phyloP scores from a whole-genome alignment of 2,797 vertebrate species.

The Psittacula derbiana region DNA sequence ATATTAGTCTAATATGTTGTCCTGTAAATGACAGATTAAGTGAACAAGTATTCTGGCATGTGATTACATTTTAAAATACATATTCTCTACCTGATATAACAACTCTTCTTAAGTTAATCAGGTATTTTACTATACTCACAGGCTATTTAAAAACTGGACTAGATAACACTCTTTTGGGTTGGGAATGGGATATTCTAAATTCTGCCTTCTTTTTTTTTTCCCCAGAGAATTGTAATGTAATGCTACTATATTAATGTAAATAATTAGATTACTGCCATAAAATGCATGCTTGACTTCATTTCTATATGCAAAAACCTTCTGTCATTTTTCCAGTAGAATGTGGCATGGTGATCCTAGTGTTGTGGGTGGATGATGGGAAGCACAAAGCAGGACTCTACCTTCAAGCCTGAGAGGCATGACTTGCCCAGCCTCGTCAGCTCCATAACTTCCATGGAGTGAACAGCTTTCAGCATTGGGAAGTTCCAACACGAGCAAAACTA shows the following conservation, averaged over 20 bases:
- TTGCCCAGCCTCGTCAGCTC: neutral
- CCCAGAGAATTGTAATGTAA: neutral
- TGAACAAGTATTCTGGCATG: neutral
- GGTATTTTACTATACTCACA: neutral
- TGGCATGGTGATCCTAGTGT: neutral
- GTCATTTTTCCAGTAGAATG: neutral
- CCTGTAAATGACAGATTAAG: neutral
- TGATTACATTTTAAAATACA: neutral
- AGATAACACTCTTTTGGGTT: neutral
- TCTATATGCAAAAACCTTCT: neutral
- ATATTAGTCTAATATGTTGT: neutral
- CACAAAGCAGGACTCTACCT: neutral
- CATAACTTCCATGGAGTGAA: accelerated
- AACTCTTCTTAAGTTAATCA: neutral
- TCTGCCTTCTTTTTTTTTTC: neutral
- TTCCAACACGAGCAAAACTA: neutral
- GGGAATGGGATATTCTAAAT: neutral
- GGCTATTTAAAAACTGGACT: neutral
- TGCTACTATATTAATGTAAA: neutral
- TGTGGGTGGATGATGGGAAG: neutral
- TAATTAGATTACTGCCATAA: neutral
- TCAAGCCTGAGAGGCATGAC: neutral
- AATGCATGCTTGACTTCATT: neutral
- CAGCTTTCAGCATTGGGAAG: neutral
- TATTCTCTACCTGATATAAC: neutral